Evolutionary conservation across 37 sponge, comb jelly and placozoan genomes (phyloP).

Genomic region (Beroe ovata): DNA sequence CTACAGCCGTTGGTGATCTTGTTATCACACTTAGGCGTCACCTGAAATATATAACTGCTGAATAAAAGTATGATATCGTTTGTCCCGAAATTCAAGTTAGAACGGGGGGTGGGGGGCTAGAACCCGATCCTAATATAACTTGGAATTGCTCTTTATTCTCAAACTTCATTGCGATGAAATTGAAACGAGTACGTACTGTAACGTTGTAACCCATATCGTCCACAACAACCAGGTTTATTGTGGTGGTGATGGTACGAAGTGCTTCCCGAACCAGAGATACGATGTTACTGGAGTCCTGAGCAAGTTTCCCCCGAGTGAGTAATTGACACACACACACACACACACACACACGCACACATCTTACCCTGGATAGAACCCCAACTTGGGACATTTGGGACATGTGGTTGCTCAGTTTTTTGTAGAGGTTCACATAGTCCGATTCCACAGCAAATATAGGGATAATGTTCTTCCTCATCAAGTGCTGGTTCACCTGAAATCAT

Average conservation of each 20-base stretch:
- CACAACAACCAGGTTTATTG: conserved; percentile 58
- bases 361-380: conserved; percentile 21
- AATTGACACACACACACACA: background rate
- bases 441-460: conserved; percentile 58
- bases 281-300: conserved; percentile 38
- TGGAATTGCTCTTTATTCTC: too few species aligned
- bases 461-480: conserved; percentile 54
- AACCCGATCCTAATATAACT: too few species aligned
- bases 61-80: too few species aligned
- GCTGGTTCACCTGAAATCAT: conserved; percentile 36
- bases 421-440: conserved; percentile 13
- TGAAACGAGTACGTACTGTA: too few species aligned
- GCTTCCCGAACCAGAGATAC: conserved; percentile 14
- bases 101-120: too few species aligned
- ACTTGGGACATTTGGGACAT: conserved; percentile 55
- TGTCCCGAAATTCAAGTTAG: too few species aligned
- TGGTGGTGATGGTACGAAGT: conserved; percentile 8
- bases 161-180: too few species aligned
- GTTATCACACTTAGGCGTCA: conserved; percentile 4
- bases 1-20: conserved; percentile 38
- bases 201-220: conserved; percentile 33
- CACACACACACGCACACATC: too few species aligned
- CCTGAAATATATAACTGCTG: background rate
- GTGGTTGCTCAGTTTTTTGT: conserved; percentile 51
- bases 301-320: background rate